These are phyloP conservation scores for Nettapus auritus DNA, from an alignment of 2,113 vertebrate species.

Conservation along the genomic window DNA sequence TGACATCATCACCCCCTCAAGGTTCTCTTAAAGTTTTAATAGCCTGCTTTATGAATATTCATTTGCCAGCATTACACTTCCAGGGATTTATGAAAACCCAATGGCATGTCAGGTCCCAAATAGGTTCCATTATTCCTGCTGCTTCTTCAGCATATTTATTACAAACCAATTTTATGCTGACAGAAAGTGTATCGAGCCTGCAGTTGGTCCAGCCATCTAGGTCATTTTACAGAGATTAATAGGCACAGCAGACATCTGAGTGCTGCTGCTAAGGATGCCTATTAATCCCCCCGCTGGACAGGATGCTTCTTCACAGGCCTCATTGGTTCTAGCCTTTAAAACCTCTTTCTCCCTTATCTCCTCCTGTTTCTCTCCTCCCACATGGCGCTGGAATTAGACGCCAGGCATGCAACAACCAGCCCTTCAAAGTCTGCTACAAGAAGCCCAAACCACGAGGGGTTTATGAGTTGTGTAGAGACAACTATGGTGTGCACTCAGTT, in stretches of 20 bases:
- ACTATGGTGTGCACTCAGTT: not conserved
- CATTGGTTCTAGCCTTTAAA: not conserved
- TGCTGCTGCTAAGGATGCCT: not conserved
- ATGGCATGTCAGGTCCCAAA: not conserved
- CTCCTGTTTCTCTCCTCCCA: not conserved
- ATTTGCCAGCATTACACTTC: constrained; percentile 40
- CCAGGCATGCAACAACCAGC: not conserved
- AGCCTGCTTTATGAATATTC: constrained; percentile 46
- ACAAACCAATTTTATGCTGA: constrained; percentile 5
- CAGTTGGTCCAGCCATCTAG: not conserved
- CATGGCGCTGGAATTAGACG: not conserved
- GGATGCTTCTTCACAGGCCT: not conserved
- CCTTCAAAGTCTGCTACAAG: not conserved
- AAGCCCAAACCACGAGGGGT: not conserved
- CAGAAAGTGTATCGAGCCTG: not conserved
- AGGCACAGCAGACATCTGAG: not conserved
- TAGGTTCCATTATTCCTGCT: not conserved
- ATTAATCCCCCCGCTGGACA: not conserved
- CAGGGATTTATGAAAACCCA: constrained; percentile 36
- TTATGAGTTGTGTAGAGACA: not conserved
- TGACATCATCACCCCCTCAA: constrained; percentile 43
- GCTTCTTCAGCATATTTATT: not conserved
- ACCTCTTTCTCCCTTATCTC: not conserved
- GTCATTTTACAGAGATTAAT: not conserved
- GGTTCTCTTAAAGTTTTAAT: constrained; percentile 55